Evolutionary conservation across 30 jellyfish, hydroid and myxozoan genomes (phyloP).

Genomic region (Aurelia sp.): DNA sequence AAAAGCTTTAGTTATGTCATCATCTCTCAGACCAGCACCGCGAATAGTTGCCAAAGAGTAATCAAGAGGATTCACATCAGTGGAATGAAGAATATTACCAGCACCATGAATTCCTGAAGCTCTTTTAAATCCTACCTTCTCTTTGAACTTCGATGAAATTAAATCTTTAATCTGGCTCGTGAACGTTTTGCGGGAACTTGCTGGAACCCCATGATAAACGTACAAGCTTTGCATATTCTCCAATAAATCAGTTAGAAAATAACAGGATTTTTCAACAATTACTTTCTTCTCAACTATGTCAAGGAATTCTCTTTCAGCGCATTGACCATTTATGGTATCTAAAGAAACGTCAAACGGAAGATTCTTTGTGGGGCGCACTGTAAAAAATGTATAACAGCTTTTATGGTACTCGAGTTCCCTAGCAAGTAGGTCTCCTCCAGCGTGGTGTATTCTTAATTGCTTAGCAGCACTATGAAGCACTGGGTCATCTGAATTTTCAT

Average conservation of each 20-base stretch:
- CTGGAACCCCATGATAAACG: conserved; percentile 63
- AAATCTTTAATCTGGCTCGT: conserved; percentile 58
- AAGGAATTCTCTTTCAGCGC: conserved; percentile 57
- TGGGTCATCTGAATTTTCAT: conserved; percentile 57
- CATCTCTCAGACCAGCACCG: conserved; percentile 70
- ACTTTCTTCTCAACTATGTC: conserved; percentile 58
- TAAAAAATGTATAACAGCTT: conserved; percentile 41
- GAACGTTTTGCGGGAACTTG: conserved; percentile 56
- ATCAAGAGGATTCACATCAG: conserved; percentile 69
- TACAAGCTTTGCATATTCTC: conserved; percentile 60
- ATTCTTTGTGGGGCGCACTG: conserved; percentile 44
- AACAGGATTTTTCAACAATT: conserved; percentile 49
- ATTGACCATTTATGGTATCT: conserved; percentile 59
- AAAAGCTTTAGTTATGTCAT: conserved; percentile 57
- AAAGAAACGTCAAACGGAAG: conserved; percentile 35
- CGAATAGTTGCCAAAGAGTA: conserved; percentile 61
- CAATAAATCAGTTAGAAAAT: conserved; percentile 50
- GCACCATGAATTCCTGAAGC: conserved; percentile 70
- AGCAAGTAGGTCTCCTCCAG: conserved; percentile 45
- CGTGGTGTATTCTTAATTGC: conserved; percentile 29
- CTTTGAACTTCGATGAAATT: conserved; percentile 41
- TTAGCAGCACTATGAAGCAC: conserved; percentile 12
- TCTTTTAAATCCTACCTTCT: conserved; percentile 58
- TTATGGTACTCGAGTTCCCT: conserved; percentile 59
- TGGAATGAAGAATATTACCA: conserved; percentile 61